phyloP scores from a whole-genome alignment of 2,113 vertebrate species.

The Cochlearius cochlearius region DNA sequence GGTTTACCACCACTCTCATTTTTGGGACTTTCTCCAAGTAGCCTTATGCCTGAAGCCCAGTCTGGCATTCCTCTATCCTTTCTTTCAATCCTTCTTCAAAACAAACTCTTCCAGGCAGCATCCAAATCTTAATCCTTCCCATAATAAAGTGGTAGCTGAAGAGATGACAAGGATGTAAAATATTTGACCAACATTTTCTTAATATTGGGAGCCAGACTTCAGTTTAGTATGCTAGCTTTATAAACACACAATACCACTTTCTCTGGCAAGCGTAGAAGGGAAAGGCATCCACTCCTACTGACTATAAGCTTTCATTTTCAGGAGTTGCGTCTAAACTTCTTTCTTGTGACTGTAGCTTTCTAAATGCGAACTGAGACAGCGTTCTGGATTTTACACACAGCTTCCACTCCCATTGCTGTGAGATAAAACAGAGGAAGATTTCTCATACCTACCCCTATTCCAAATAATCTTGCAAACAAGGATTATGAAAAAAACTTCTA shows the following conservation, averaged over 20 bases:
- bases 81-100: constrained; percentile 44
- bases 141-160: constrained; percentile 60
- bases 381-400: neutral
- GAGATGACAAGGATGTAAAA: constrained; percentile 56
- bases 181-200: constrained; percentile 45
- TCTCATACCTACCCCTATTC: neutral
- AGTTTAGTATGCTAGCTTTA: constrained; percentile 15
- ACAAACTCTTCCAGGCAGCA: constrained; percentile 44
- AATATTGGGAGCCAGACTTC: constrained; percentile 26
- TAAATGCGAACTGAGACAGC: neutral
- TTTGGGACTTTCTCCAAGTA: constrained; percentile 37
- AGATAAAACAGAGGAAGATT: neutral
- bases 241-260: constrained; percentile 53
- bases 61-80: constrained; percentile 24
- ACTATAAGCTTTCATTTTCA: constrained; percentile 42
- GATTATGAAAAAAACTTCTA: neutral
- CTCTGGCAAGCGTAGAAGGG: neutral
- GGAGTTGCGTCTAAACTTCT: neutral
- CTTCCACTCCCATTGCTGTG: neutral
- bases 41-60: constrained; percentile 28
- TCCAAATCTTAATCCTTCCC: constrained; percentile 49
- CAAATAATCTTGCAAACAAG: neutral
- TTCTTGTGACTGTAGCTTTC: neutral
- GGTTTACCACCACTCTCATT: constrained; percentile 50
- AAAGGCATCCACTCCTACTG: constrained; percentile 16